Base-by-base conservation (phyloP, 1,140 invertebrate species). In the Forficula auricularia region DNA sequence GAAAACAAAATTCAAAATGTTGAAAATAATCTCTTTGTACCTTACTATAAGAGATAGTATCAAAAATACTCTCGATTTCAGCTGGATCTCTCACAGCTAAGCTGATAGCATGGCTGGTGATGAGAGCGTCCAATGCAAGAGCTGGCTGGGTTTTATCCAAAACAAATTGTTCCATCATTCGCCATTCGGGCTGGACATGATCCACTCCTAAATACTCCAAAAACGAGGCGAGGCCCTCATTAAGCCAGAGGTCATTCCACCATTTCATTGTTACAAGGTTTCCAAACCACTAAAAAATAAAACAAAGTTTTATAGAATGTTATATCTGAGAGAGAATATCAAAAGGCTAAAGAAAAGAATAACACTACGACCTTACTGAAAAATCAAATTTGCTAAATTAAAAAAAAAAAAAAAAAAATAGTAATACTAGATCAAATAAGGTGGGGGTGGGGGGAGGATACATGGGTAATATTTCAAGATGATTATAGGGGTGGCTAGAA, bases 201-300 rank as follows among this genome's bases (percentile, higher is more conserved):
- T 75, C 67, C 0, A 79, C 73, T 2, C 75, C 75, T 38, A 76
- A 68, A 54, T 82, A 82, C 57, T 87, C 79, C 50, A 87, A 70
- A 54, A 76, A 87, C 48, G 73, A 81, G 0, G 83, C 82, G 50
- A 88, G 85, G 2, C 85, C 85, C 63, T 90, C 86, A 56, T 87
- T 88, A 12, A 90, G 57, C 83, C 83, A 88, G n/a, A 88, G 54
- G 54, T 86, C 79, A 57, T 80, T 77, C 81, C 80, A 85, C 81
- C 81, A 84, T 49, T 73, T 70, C 78, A 84, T 82, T 3, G 84
- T 86, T 1, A 89, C 85, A 18, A 86, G 61, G 59, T 89, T 88
- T n/a, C 84, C 85, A 59, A 88, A 86, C 84, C 84, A 89, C 65
- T 81, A 55, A 42, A 58, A 60, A 46, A 50, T 40, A 19, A 34